These are phyloP conservation scores for Adineta ricciae DNA, from an alignment of 2,888 invertebrate genomes.

Conservation along the genomic window DNA sequence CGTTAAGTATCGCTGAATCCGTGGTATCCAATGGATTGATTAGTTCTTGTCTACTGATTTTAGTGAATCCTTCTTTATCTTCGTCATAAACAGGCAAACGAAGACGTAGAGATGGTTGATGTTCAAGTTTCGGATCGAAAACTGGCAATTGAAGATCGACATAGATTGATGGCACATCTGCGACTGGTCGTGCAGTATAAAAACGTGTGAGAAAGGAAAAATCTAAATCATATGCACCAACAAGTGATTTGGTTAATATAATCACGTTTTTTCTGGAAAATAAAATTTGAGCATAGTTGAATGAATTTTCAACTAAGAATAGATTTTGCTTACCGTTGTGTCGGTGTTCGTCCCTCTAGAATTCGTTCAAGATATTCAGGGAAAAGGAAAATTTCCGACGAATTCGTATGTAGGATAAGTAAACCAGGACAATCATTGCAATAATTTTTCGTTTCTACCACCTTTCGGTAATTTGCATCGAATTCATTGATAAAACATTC, in stretches of 20 bases:
- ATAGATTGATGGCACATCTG: not conserved
- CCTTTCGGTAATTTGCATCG: not conserved
- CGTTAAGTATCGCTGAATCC: not conserved
- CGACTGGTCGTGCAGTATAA: not conserved
- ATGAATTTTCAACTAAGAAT: not conserved
- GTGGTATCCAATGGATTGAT: not conserved
- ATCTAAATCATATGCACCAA: not conserved
- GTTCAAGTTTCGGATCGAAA: not conserved
- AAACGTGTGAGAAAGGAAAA: not conserved
- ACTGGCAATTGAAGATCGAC: not conserved
- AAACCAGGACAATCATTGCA: slow-evolving; percentile 1
- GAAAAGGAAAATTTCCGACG: not conserved
- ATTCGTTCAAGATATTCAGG: not conserved
- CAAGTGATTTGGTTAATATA: not conserved
- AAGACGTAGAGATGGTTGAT: not conserved
- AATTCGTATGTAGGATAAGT: not conserved
- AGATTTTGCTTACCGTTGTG: not conserved
- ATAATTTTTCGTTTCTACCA: not conserved
- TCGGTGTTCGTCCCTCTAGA: not conserved
- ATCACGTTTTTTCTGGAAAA: not conserved
- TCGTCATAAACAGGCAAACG: not conserved
- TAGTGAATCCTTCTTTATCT: not conserved
- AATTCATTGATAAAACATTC: not conserved
- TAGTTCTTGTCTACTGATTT: not conserved
- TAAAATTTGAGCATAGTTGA: not conserved